A percentile compares a stretch with the other conserved stretches of the same genome.
Evolutionary conservation across 2,888 invertebrate genomes (phyloP).

Genomic region (Parapristionchus giblindavisi): DNA sequence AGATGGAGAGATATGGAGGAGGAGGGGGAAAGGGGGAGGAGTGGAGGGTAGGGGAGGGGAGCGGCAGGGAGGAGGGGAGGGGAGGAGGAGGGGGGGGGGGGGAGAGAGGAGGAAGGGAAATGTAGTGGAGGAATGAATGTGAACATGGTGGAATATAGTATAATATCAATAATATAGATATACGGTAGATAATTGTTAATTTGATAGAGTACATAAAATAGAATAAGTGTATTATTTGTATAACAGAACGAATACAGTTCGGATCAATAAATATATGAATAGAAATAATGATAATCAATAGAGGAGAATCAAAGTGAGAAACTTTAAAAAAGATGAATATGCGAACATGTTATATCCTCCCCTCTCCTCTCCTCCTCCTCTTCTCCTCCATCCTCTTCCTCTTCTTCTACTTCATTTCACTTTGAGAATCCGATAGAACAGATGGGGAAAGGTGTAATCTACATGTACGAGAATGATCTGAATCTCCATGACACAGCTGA

Average conservation of each 20-base stretch:
- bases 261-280: slow-evolving; percentile 5
- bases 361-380: background rate
- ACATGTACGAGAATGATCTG: background rate
- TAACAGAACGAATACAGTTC: no score
- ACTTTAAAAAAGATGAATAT: background rate
- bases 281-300: background rate
- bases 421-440: background rate
- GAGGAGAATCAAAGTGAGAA: slow-evolving; percentile 1
- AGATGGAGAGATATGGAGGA: background rate
- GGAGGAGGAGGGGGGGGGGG: background rate
- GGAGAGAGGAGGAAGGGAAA: slow-evolving; percentile 5
- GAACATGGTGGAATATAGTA: slow-evolving; percentile 4
- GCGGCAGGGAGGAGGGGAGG: background rate
- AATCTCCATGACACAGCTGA: no score
- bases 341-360: background rate
- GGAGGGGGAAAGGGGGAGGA: background rate
- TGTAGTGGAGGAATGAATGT: background rate
- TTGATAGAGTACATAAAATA: no score
- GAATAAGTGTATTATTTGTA: no score
- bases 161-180: background rate
- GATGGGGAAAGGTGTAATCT: no score
- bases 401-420: background rate
- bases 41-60: background rate
- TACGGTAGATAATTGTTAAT: slow-evolving; percentile 1
- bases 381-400: background rate